Conservation (phyloP, 2,797 vertebrate species). For the Pyrocephalus nanus region DNA sequence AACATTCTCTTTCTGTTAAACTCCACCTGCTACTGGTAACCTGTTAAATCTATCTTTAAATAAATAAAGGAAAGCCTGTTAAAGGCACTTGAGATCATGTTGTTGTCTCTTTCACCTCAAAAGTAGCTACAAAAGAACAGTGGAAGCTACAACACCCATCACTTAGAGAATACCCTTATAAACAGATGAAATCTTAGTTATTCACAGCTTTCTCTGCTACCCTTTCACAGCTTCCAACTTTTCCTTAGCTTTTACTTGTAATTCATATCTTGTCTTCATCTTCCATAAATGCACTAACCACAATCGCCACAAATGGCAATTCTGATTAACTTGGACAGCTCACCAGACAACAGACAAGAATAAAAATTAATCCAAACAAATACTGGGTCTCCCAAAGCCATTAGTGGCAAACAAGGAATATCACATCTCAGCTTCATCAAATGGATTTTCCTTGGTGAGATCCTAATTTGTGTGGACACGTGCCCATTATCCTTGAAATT, state of each 20-base stretch:
- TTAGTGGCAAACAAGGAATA: not conserved
- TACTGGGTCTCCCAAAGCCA: not conserved
- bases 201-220: not conserved
- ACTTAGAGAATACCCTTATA: not conserved
- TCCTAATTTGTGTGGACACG: conserved; percentile 62
- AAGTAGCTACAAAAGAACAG: not conserved
- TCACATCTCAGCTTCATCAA: not conserved
- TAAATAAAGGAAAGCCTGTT: not conserved
- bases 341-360: conserved; percentile 17
- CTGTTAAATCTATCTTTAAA: not conserved
- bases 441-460: not conserved
- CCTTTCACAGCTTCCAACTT: not conserved
- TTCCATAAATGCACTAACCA: conserved; percentile 24
- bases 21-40: not conserved
- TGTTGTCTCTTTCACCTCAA: not conserved
- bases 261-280: conserved; percentile 1
- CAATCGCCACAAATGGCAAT: conserved; percentile 1
- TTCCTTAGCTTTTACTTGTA: conserved; percentile 1
- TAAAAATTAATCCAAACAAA: conserved; percentile 42
- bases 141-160: not conserved
- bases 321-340: conserved; percentile 39
- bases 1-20: not conserved
- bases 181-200: not conserved
- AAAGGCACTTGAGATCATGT: not conserved
- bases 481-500: conserved; percentile 54